Evolutionary conservation across 1,140 invertebrate species (phyloP).

Genomic region (Magallana angulata): DNA sequence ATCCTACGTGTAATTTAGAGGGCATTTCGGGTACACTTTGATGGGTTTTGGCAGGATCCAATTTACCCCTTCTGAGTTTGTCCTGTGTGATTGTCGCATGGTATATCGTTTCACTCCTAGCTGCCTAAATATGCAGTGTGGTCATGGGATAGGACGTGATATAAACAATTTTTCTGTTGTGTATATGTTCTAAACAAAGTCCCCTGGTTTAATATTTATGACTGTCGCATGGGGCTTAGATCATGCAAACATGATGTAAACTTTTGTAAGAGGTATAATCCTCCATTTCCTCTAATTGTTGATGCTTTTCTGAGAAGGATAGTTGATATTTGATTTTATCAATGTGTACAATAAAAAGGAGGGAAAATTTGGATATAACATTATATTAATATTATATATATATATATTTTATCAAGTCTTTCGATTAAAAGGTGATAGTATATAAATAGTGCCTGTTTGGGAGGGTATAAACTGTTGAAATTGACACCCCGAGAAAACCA

Average conservation of each 20-base stretch:
- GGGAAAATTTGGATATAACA: too few relatives aligned
- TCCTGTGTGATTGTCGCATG: neutral
- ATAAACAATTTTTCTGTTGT: neutral
- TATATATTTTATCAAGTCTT: too few relatives aligned
- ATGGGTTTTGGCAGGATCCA: neutral
- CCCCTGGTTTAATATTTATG: neutral
- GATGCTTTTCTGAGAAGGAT: too few relatives aligned
- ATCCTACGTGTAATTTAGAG: neutral
- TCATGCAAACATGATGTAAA: neutral
- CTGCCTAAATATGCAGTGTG: neutral
- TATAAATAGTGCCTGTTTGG: too few relatives aligned
- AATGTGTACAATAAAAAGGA: too few relatives aligned
- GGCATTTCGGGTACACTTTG: conserved; percentile 1
- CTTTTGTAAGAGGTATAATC: conserved; percentile 3
- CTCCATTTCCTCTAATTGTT: neutral
- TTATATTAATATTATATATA: too few relatives aligned
- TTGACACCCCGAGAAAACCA: too few relatives aligned
- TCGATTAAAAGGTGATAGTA: too few relatives aligned
- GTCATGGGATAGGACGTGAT: neutral
- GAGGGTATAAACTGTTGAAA: too few relatives aligned
- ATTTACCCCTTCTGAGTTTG: neutral
- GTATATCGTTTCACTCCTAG: neutral
- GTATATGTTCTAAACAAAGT: neutral
- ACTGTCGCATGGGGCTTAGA: conserved; percentile 6
- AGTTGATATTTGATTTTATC: too few relatives aligned